phyloP scores from a whole-genome alignment of 2,113 vertebrate genomes.

The Phasianus colchicus region DNA sequence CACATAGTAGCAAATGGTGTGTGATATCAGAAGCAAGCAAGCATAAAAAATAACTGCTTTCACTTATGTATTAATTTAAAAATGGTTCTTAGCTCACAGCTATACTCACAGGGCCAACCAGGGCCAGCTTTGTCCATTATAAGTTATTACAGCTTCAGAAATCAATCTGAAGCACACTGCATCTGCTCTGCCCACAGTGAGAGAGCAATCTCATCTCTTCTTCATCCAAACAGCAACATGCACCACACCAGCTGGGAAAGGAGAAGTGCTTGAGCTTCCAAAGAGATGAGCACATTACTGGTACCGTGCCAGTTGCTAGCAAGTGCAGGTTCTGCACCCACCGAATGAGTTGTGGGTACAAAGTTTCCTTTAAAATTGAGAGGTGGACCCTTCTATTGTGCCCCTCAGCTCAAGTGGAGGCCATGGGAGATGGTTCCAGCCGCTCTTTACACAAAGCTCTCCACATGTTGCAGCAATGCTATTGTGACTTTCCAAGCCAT shows the following conservation, averaged over 20 bases:
- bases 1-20: not conserved
- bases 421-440: fast-evolving
- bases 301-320: not conserved
- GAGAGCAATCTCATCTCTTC: not conserved
- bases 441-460: not conserved
- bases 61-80: not conserved
- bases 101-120: not conserved
- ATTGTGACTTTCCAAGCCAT: not conserved
- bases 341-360: not conserved
- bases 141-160: not conserved
- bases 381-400: not conserved
- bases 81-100: not conserved
- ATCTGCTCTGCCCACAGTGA: not conserved
- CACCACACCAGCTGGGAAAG: not conserved
- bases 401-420: not conserved
- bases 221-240: not conserved
- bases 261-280: not conserved
- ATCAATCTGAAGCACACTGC: not conserved
- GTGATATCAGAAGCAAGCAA: not conserved
- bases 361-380: not conserved
- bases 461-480: not conserved
- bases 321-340: not conserved
- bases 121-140: not conserved
- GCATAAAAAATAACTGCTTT: not conserved
- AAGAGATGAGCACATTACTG: not conserved